Conservation (phyloP, 1,140 invertebrate genomes). For the Diorhabda sublineata region DNA sequence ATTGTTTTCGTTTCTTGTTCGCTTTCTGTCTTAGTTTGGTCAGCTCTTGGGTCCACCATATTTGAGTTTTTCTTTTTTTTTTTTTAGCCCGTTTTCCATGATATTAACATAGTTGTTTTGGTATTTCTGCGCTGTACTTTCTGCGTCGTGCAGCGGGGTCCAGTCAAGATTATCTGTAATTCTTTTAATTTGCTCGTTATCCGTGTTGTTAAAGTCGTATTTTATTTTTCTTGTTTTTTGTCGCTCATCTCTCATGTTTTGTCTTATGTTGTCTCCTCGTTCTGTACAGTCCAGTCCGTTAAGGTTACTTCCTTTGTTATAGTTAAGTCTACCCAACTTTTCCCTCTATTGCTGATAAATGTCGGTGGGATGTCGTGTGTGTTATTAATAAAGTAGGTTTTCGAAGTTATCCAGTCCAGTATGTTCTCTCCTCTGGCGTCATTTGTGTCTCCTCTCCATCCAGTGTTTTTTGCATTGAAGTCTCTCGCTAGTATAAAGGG, state of each 20-base stretch:
- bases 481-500: not conserved
- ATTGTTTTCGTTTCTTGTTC: not conserved
- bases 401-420: not conserved
- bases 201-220: not conserved
- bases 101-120: not conserved
- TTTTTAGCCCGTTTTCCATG: not conserved
- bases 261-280: constrained; percentile 9
- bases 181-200: not conserved
- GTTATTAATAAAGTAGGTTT: not conserved
- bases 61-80: not conserved
- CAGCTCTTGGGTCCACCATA: not conserved
- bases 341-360: not conserved
- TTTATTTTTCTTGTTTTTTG: not conserved
- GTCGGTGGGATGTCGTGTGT: not conserved
- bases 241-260: constrained; percentile 1
- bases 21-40: not conserved
- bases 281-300: not conserved
- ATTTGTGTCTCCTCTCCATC: too few species aligned
- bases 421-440: too few species aligned
- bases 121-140: too few species aligned
- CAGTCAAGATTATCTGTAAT: not conserved
- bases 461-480: constrained; percentile 5
- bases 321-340: not conserved
- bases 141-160: not conserved
- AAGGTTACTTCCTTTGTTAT: not conserved